phyloP scores from a whole-genome alignment of 2,888 invertebrate species.

The Halictus ligatus region DNA sequence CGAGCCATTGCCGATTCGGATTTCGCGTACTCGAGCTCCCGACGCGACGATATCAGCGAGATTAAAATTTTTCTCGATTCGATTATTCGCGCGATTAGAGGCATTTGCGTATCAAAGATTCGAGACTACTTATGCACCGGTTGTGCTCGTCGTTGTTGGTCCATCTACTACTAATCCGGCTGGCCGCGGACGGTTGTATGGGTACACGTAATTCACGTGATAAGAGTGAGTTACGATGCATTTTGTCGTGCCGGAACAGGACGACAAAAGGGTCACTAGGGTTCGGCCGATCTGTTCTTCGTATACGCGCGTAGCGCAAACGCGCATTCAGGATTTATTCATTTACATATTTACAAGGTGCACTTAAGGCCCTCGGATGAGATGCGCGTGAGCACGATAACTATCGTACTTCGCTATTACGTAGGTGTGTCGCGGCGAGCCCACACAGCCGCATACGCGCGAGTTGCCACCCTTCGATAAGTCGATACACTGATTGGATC shows the following conservation, averaged over 20 bases:
- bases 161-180: constrained; percentile 34
- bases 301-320: constrained; percentile 13
- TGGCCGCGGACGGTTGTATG: neutral
- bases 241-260: constrained; percentile 48
- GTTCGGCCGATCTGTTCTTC: constrained; percentile 46
- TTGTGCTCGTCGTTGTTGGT: constrained; percentile 12
- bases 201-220: constrained; percentile 25
- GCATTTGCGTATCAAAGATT: neutral
- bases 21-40: neutral
- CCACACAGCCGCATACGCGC: constrained; percentile 19
- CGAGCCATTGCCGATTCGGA: neutral
- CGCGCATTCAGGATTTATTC: constrained; percentile 38
- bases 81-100: constrained; percentile 12
- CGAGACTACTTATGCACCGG: neutral
- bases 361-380: constrained; percentile 45
- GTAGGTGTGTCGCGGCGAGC: constrained; percentile 43
- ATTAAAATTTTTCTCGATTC: neutral
- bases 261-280: constrained; percentile 49
- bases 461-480: constrained; percentile 26
- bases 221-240: constrained; percentile 54
- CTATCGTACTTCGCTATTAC: constrained; percentile 50
- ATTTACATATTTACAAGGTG: constrained; percentile 60
- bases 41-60: neutral
- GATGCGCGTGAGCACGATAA: constrained; percentile 55
- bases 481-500: constrained; percentile 33